Evolutionary conservation across 2,888 invertebrate genomes (phyloP).

Genomic region (Drosophila crucigera): DNA sequence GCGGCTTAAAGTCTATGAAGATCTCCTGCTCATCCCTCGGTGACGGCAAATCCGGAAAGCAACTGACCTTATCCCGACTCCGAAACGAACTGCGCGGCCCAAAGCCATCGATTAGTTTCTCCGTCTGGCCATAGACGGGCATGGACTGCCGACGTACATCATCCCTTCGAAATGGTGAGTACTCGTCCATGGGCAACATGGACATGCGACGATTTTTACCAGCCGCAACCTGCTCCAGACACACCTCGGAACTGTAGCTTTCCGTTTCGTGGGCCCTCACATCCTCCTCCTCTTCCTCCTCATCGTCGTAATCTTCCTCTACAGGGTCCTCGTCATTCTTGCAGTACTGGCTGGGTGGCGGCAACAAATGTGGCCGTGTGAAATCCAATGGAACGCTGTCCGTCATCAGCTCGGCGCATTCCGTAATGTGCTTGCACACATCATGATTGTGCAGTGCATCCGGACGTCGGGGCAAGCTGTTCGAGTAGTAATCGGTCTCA

Average conservation of each 20-base stretch:
- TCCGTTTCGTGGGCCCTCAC: constrained; percentile 66
- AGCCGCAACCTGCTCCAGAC: constrained; percentile 42
- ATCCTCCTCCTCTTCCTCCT: constrained; percentile 66
- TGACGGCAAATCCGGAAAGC: constrained; percentile 45
- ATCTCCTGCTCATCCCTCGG: constrained; percentile 90
- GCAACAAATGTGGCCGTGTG: constrained; percentile 73
- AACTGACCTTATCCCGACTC: constrained; percentile 67
- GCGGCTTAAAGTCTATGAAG: constrained; percentile 94
- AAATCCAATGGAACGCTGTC: constrained; percentile 77
- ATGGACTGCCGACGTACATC: constrained; percentile 82
- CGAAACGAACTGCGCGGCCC: constrained; percentile 74
- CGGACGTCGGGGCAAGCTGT: constrained; percentile 83
- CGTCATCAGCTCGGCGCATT: constrained; percentile 83
- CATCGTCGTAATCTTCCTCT: constrained; percentile 70
- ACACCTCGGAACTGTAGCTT: constrained; percentile 70
- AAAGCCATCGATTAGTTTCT: constrained; percentile 79
- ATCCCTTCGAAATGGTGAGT: constrained; percentile 77
- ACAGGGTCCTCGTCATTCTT: constrained; percentile 68
- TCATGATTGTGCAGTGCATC: constrained; percentile 83
- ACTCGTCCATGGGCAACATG: constrained; percentile 70
- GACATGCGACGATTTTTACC: constrained; percentile 74
- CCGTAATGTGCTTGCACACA: constrained; percentile 84
- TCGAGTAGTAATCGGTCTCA: constrained; percentile 83
- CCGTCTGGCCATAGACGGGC: constrained; percentile 81
- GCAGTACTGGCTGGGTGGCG: constrained; percentile 77